Evolutionary conservation across 64 coral and sea anemone genomes (phyloP).

Genomic region (Trachythela sp.): DNA sequence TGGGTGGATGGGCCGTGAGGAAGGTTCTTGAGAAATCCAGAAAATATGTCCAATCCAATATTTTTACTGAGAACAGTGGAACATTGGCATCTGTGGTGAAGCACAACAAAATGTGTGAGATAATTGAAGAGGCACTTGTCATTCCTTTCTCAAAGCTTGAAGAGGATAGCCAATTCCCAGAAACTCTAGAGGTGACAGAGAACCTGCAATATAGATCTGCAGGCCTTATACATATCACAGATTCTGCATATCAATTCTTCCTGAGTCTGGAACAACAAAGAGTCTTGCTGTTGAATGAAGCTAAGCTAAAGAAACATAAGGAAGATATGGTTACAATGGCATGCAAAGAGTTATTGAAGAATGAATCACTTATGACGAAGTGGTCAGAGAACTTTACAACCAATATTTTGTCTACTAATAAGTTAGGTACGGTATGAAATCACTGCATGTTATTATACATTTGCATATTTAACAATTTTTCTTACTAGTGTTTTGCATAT

Average conservation of each 20-base stretch:
- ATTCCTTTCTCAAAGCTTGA: background rate
- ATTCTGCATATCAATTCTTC: slow-evolving; percentile 35
- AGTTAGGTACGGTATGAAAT: too few relatives aligned
- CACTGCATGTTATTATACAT: too few relatives aligned
- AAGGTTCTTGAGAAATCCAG: slow-evolving; percentile 7
- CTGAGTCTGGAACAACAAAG: slow-evolving; percentile 33
- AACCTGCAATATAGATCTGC: slow-evolving; percentile 31
- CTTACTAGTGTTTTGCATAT: too few relatives aligned
- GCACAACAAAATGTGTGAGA: slow-evolving; percentile 26
- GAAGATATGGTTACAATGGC: slow-evolving; percentile 24
- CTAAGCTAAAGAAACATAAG: background rate
- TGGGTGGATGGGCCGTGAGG: slow-evolving; percentile 40
- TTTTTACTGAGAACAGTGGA: background rate
- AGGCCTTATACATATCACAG: slow-evolving; percentile 41
- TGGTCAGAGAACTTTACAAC: background rate
- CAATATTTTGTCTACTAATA: too few relatives aligned
- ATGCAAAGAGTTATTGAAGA: background rate
- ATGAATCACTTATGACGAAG: slow-evolving; percentile 2
- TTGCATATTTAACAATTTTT: too few relatives aligned
- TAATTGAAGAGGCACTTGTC: slow-evolving; percentile 27
- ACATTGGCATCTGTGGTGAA: slow-evolving; percentile 14
- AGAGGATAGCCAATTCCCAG: background rate
- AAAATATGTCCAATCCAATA: slow-evolving; percentile 12
- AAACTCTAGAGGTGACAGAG: slow-evolving; percentile 45
- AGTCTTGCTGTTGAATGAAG: slow-evolving; percentile 11